Conservation (phyloP, 2,797 vertebrate genomes). For the Sparidentex hasta region DNA sequence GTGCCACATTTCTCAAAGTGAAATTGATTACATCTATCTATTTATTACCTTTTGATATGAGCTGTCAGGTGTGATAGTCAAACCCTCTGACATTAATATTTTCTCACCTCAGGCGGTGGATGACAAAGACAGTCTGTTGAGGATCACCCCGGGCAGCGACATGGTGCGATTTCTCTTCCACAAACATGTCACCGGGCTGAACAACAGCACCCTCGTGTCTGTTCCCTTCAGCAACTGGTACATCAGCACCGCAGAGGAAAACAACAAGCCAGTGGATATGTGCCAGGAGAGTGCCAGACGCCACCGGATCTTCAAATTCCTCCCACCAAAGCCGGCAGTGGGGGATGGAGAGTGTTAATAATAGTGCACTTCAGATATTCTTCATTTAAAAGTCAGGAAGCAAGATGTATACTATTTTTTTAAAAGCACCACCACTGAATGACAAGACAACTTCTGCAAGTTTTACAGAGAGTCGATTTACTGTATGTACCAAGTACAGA, state of each 20-base stretch:
- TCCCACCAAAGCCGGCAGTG: background rate
- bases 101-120: constrained; percentile 53
- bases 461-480: constrained; percentile 23
- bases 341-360: too few species aligned
- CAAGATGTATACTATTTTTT: background rate
- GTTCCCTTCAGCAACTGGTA: constrained; percentile 71
- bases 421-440: constrained; percentile 4
- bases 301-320: constrained; percentile 64
- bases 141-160: constrained; percentile 49
- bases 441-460: constrained; percentile 13
- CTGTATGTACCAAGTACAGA: constrained; percentile 80
- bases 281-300: constrained; percentile 32
- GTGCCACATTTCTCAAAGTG: background rate
- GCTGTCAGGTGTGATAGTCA: background rate
- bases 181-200: constrained; percentile 59
- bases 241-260: constrained; percentile 72
- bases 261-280: constrained; percentile 69
- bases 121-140: constrained; percentile 32
- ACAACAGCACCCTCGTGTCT: constrained; percentile 75
- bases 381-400: background rate
- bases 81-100: constrained; percentile 27
- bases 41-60: background rate
- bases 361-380: background rate
- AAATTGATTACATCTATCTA: background rate
- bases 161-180: constrained; percentile 79